Evolutionary conservation across 2,888 invertebrate species (phyloP), one percentile per base, ranked within the genome.

Genomic region (Smittia aterrima): DNA sequence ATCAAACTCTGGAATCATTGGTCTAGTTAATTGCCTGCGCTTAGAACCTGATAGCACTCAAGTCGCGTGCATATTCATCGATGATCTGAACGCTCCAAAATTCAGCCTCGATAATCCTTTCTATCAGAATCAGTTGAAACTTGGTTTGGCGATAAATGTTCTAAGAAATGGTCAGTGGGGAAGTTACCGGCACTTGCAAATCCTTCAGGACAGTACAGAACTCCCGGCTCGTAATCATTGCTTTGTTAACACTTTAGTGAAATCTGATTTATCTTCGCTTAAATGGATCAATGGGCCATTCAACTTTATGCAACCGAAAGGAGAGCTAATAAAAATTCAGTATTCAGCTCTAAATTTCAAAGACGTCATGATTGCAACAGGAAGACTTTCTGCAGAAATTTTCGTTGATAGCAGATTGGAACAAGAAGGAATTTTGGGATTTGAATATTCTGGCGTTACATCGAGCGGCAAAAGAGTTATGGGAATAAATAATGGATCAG

Each of bases 351-450:
- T 98, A 13, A 98, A 98, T 84, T 98, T 97, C 88, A 89, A 94
- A 79, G 98, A 98, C 81, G 86, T 98, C 0, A 97, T 98, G 98
- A 85, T 94, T 0, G 94, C 96, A 0, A 93, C 93, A 0, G 97
- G 96, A 1, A 94, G 94, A 79, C 86, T 98, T 3, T 89, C 92
- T 6, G 88, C 89, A 0, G 96, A 97, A 80, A 87, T 92, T 0
- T 88, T 93, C 0, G 91, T 92, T 0, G 85, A 86, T 27, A 86
- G 85, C 0, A 84, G 90, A n/a, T 79, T 87, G 24, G 83, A 86
- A 7, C 88, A 92, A 77, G 89, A 88, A 77, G 87, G 87, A 77
- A 86, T 89, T 0, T 85, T 89, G 77, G 92, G 92, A 0, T 87
- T 91, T 76, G 92, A 92, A 77, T 86, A 87, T 77, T 86, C 87